Base-by-base conservation (phyloP, 2,797 vertebrate genomes). In the Psittacula echo region DNA sequence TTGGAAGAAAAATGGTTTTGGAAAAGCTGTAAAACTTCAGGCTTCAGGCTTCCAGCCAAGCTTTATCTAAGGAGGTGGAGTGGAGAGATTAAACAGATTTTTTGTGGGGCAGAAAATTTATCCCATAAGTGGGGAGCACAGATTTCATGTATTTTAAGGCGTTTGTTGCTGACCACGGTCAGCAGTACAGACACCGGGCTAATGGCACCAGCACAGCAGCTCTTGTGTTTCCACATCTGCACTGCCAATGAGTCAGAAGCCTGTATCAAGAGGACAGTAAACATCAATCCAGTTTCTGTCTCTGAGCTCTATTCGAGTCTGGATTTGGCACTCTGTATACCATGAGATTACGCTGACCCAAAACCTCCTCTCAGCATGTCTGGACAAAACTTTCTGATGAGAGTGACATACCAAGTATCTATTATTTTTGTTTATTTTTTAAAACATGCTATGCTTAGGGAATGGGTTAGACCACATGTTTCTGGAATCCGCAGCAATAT, bases 21-120 rank as follows among this genome's bases (percentile, higher is more conserved):
- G 62, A 85, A 92, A 94, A 87, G 58, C 81, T 75, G 48, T 90
- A 95, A 94, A 94, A 79, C 48, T 90, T 93, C 50, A 51, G 47
- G 79, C n/a, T 68, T 87, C 48, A 58, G 85, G 91, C 84, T 93
- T 87, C 72, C 70, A 90, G 74, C 86, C 94, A 94, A 85, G 30
- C 47, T 93, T 94, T 85, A 78, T 92, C 89, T 77, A 65, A 83
- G 85, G 58, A 88, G 39, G 53, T 86, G 30, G 58, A 95, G 17
- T 53, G 26, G 51, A 39, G 72, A 90, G 72, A 95, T 81, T 90
- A 92, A 89, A 81, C 41, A 93, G 84, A 60, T 85, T 80, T 89
- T 89, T 61, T 80, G n/a, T 41, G 74, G 68, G 88, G 56, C 68
- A 80, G 51, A 87, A 75, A 58, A 85, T 51, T 54, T 71, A 81